Conservation (phyloP, 1,140 invertebrate genomes). For the Drosophila melanogaster region Release_6_plus_ISO1_MT NT_033777.3:11210001-11210500, state of each 20-base stretch:
- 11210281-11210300: constrained; percentile 67
- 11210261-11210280: constrained; percentile 76
- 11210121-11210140: too few species aligned
- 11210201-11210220: constrained; percentile 2
- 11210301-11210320: constrained; percentile 67
- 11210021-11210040: too few species aligned
- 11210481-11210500: constrained; percentile 90
- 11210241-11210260: constrained; percentile 67
- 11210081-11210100: too few species aligned
- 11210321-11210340: constrained; percentile 67
- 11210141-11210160: neutral
- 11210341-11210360: constrained; percentile 45
- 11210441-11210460: constrained; percentile 96
- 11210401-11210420: constrained; percentile 98
- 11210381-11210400: constrained; percentile 98
- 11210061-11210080: too few species aligned
- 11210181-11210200: neutral
- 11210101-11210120: too few species aligned
- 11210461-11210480: constrained; percentile 97
- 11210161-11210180: neutral
- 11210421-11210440: constrained; percentile 98
- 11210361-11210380: constrained; percentile 85
- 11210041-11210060: too few species aligned
- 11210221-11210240: constrained; percentile 26
- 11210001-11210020: too few species aligned